phyloP scores from a whole-genome alignment of 2,888 invertebrate species.

The Aphodius sticticus region DNA sequence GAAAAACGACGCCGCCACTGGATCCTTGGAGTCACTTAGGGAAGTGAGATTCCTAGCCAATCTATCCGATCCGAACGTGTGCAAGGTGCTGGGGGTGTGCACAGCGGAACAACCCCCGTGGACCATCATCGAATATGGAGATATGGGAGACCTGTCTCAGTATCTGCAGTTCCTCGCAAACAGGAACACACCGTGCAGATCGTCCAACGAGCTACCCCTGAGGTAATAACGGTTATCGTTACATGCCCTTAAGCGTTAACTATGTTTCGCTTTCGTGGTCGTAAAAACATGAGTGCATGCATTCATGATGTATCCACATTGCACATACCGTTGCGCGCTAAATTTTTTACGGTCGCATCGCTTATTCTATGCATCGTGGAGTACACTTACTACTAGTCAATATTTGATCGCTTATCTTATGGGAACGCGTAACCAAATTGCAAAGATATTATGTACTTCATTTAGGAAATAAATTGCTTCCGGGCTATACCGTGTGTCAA shows the following conservation, averaged over 20 bases:
- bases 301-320: not conserved
- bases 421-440: no score
- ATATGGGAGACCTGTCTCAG: conserved; percentile 77
- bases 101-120: conserved; percentile 69
- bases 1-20: conserved; percentile 55
- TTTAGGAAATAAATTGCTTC: no score
- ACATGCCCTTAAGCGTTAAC: not conserved
- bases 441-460: no score
- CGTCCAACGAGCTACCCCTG: conserved; percentile 53
- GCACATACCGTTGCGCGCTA: not conserved
- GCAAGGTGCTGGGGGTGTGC: conserved; percentile 69
- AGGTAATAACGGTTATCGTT: conserved; percentile 47
- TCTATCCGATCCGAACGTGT: conserved; percentile 73
- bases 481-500: no score
- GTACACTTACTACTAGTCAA: not conserved
- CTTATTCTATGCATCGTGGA: not conserved
- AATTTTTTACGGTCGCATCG: not conserved
- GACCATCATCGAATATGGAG: conserved; percentile 78
- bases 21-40: conserved; percentile 62
- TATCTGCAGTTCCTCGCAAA: conserved; percentile 64
- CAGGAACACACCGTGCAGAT: conserved; percentile 54
- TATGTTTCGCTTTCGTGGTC: not conserved
- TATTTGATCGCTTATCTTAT: not conserved
- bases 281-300: not conserved
- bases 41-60: conserved; percentile 75